phyloP scores from a whole-genome alignment of 1,140 invertebrate genomes.

The Metaphire vulgaris region DNA sequence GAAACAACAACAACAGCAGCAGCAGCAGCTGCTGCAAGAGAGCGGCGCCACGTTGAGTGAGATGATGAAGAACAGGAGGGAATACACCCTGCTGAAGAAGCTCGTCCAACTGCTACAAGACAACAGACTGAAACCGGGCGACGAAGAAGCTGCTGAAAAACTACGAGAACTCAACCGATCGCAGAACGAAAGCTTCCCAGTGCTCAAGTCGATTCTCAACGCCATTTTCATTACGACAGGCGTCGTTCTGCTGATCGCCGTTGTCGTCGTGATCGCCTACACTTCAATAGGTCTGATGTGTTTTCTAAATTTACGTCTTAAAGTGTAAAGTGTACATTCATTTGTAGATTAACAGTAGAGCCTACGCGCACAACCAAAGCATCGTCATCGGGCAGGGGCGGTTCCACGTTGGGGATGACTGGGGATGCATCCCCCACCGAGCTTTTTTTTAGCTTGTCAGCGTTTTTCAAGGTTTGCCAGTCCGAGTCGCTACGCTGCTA shows the following conservation, averaged over 20 bases:
- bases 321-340: too few species aligned
- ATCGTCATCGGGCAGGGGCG: too few species aligned
- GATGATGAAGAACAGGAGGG: background rate
- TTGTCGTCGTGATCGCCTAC: slow-evolving; percentile 29
- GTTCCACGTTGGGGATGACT: too few species aligned
- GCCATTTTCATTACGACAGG: slow-evolving; percentile 18
- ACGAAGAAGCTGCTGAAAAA: slow-evolving; percentile 8
- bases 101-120: slow-evolving; percentile 19
- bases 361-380: too few species aligned
- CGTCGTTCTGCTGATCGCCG: slow-evolving; percentile 25
- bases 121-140: slow-evolving; percentile 16
- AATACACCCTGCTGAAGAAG: slow-evolving; percentile 11
- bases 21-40: background rate
- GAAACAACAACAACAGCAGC: background rate
- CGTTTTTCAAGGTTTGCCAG: too few species aligned
- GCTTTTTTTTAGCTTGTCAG: too few species aligned
- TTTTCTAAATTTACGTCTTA: too few species aligned
- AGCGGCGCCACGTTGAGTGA: background rate
- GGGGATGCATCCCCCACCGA: too few species aligned
- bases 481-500: too few species aligned
- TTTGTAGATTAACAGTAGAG: too few species aligned
- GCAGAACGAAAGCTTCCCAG: slow-evolving; percentile 22
- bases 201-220: slow-evolving; percentile 25
- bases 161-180: slow-evolving; percentile 19
- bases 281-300: slow-evolving; percentile 20